Percentiles rank a stretch among this genome's conserved stretches.
Evolutionary conservation across 2,113 vertebrate genomes (phyloP).

Genomic region (Acanthochromis polyacanthus): DNA sequence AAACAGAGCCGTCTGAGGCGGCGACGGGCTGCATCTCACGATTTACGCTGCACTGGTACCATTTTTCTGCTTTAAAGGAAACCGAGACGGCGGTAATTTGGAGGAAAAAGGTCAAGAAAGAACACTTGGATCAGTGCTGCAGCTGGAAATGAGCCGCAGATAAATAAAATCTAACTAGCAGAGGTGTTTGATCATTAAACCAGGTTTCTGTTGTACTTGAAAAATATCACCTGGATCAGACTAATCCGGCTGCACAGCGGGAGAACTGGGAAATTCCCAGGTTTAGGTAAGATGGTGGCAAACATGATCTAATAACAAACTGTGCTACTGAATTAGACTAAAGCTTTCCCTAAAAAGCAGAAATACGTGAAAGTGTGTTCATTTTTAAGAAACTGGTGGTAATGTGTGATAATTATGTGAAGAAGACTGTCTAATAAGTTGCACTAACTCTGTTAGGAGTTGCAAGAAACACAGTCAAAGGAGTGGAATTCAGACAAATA

Average conservation of each 20-base stretch:
- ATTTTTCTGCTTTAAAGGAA: neutral
- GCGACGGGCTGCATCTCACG: neutral
- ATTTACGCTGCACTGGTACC: neutral
- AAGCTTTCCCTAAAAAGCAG: too few species aligned
- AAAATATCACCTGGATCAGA: neutral
- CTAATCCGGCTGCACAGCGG: neutral
- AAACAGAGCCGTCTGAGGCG: neutral
- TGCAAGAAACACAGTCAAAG: too few species aligned
- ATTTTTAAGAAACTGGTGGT: too few species aligned
- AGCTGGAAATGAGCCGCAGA: neutral
- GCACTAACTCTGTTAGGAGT: too few species aligned
- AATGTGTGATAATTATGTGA: too few species aligned
- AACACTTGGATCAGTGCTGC: neutral
- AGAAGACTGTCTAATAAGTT: too few species aligned
- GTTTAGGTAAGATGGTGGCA: neutral
- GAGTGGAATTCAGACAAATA: too few species aligned
- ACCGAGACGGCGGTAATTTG: neutral
- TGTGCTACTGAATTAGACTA: too few species aligned
- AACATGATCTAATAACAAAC: neutral
- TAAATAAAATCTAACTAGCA: neutral
- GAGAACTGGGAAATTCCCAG: slow-evolving; percentile 4
- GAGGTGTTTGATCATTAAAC: neutral
- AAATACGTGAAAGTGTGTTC: too few species aligned
- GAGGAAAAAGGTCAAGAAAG: neutral
- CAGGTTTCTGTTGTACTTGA: neutral